These are phyloP conservation scores for Cisticola juncidis DNA, from an alignment of 2,113 vertebrate species.

Conservation along the genomic window DNA sequence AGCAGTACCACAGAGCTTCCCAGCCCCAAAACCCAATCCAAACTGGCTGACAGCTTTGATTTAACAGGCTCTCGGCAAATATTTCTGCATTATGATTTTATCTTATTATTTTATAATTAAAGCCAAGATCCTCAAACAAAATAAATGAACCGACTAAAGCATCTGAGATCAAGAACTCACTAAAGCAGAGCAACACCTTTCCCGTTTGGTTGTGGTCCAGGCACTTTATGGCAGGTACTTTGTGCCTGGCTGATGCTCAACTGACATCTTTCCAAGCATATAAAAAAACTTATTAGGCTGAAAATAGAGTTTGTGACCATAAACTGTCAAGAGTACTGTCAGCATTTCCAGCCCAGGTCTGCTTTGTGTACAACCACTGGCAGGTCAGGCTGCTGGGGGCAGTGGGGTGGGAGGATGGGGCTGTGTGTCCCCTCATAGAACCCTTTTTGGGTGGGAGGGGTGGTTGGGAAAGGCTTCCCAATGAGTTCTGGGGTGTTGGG, in stretches of 20 bases:
- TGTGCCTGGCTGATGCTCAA: constrained; percentile 65
- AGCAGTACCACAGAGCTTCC: neutral
- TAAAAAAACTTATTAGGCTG: constrained; percentile 72
- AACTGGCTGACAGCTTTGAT: neutral
- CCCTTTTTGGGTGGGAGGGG: neutral
- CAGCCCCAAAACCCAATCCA: neutral
- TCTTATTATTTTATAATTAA: neutral
- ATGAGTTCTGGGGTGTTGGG: neutral
- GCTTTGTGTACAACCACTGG: neutral
- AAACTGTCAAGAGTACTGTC: constrained; percentile 37
- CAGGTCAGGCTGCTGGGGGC: neutral
- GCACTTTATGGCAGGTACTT: constrained; percentile 56
- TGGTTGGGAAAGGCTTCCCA: neutral
- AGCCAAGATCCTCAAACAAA: neutral
- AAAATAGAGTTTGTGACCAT: constrained; percentile 72
- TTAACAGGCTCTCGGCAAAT: neutral
- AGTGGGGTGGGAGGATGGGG: neutral
- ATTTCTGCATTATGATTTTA: neutral
- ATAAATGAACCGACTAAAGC: neutral
- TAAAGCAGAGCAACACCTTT: constrained; percentile 24
- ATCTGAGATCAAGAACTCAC: neutral
- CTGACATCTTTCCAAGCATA: constrained; percentile 64
- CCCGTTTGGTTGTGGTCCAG: neutral
- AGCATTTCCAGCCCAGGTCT: neutral
- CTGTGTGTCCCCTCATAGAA: neutral